Percentiles rank a stretch among this genome's conserved stretches.
Evolutionary conservation across 2,113 vertebrate species (phyloP).

Genomic region (Nasalis larvatus): DNA sequence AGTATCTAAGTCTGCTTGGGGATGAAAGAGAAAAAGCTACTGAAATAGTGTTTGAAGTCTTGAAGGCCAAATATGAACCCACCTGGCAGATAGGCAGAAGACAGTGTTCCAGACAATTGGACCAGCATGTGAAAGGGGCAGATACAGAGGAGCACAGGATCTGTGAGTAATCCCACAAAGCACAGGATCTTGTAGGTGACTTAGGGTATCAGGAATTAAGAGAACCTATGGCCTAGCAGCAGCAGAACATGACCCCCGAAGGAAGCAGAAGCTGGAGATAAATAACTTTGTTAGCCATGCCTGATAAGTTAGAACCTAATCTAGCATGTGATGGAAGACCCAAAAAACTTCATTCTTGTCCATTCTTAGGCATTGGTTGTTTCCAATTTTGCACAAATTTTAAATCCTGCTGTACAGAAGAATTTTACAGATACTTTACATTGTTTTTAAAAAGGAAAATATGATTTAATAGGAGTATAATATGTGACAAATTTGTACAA

Average conservation of each 20-base stretch:
- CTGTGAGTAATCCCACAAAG: too few relatives aligned
- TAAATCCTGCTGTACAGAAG: background rate
- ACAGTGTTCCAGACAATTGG: background rate
- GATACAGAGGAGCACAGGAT: background rate
- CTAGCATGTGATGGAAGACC: background rate
- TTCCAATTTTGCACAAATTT: background rate
- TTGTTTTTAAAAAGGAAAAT: background rate
- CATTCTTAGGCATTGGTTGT: background rate
- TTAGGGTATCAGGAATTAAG: background rate
- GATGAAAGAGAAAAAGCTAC: background rate
- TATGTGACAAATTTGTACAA: background rate
- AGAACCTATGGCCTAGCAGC: background rate
- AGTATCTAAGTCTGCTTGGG: background rate
- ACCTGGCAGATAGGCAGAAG: too few relatives aligned
- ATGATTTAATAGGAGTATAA: background rate
- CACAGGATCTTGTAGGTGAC: too few relatives aligned
- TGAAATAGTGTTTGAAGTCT: background rate
- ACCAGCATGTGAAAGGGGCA: background rate
- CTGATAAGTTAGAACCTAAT: background rate
- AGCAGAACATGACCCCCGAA: background rate
- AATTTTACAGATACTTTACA: background rate
- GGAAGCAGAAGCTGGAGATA: background rate
- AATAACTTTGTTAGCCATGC: background rate
- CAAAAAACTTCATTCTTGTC: background rate
- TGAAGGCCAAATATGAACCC: background rate